phyloP scores from a whole-genome alignment of 1,140 invertebrate genomes.

The Drosophila miranda region DNA sequence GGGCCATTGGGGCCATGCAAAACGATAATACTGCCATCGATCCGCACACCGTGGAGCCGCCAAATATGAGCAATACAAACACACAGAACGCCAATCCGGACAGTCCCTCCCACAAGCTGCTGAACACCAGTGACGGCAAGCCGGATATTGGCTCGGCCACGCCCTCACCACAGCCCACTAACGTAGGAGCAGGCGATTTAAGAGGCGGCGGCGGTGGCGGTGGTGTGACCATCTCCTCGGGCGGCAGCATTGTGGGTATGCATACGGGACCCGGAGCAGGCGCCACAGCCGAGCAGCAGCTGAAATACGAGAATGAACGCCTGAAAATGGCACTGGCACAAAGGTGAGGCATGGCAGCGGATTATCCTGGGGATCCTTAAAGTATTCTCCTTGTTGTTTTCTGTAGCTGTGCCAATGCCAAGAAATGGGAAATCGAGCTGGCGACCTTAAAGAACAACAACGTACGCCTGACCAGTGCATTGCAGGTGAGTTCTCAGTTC shows the following conservation, averaged over 20 bases:
- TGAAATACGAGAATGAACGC: slow-evolving; percentile 98
- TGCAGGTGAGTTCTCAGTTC: slow-evolving; percentile 85
- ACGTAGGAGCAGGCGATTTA: slow-evolving; percentile 22
- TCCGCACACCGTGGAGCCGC: slow-evolving; percentile 83
- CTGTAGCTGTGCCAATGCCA: slow-evolving; percentile 95
- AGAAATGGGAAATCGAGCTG: slow-evolving; percentile 99
- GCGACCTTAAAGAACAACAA: slow-evolving; percentile 98
- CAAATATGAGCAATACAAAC: slow-evolving; percentile 82
- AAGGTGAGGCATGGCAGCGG: slow-evolving; percentile 86
- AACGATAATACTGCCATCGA: slow-evolving; percentile 81
- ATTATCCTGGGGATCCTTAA: background rate
- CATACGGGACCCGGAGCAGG: slow-evolving; percentile 75
- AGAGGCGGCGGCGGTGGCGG: slow-evolving; percentile 25
- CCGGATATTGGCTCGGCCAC: slow-evolving; percentile 68
- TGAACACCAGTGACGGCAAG: slow-evolving; percentile 66
- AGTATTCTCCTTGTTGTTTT: slow-evolving; percentile 26
- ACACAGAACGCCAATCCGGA: slow-evolving; percentile 82
- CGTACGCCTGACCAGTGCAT: slow-evolving; percentile 94
- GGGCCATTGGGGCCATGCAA: slow-evolving; percentile 84
- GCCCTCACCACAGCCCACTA: slow-evolving; percentile 64
- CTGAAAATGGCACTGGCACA: slow-evolving; percentile 97
- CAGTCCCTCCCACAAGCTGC: slow-evolving; percentile 80
- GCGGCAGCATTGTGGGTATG: slow-evolving; percentile 74
- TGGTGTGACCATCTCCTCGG: slow-evolving; percentile 69
- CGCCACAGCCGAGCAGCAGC: slow-evolving; percentile 90